Evolutionary conservation across 1,140 invertebrate species (phyloP).

Genomic region (Ips nitidus): DNA sequence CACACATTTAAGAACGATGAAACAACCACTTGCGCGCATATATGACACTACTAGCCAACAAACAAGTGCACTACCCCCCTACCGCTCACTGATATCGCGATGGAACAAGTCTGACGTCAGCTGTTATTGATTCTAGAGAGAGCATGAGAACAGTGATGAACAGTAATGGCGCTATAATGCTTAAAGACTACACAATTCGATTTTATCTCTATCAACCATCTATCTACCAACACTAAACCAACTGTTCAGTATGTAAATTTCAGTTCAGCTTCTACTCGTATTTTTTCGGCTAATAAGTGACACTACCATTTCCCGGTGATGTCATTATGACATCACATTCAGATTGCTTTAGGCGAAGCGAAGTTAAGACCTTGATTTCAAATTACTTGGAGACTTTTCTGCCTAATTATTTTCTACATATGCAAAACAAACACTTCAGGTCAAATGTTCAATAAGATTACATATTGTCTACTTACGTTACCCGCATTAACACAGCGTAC

Average conservation of each 20-base stretch:
- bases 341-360: conserved; percentile 45
- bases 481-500: background rate
- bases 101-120: conserved; percentile 50
- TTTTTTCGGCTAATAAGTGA: conserved; percentile 23
- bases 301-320: conserved; percentile 50
- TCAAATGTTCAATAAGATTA: background rate
- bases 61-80: conserved; percentile 52
- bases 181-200: conserved; percentile 17
- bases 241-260: conserved; percentile 6
- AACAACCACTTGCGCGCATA: conserved; percentile 51
- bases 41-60: conserved; percentile 52
- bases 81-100: conserved; percentile 47
- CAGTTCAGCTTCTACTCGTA: conserved; percentile 8
- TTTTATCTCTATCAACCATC: too few species aligned
- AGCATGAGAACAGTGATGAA: conserved; percentile 26
- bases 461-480: conserved; percentile 6
- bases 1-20: conserved; percentile 44
- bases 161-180: conserved; percentile 48
- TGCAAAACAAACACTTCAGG: conserved; percentile 19
- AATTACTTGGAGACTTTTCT: conserved; percentile 40
- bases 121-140: conserved; percentile 51
- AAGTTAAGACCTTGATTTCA: conserved; percentile 49
- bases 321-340: conserved; percentile 52
- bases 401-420: conserved; percentile 25
- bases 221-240: conserved; percentile 10